These are phyloP conservation scores for Arion vulgaris DNA, from an alignment of 1,140 invertebrate species.

Conservation along the genomic window DNA sequence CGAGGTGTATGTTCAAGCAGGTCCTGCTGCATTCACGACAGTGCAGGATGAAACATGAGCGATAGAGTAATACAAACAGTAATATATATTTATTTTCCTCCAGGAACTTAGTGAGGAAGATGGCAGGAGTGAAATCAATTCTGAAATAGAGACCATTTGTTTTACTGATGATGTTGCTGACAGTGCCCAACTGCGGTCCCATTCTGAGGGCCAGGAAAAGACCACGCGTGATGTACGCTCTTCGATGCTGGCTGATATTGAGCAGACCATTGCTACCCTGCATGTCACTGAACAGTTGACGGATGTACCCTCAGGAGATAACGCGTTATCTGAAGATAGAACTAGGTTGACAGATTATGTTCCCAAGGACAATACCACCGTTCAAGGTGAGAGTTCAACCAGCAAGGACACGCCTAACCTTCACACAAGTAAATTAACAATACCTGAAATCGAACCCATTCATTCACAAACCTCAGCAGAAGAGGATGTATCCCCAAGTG, in stretches of 20 bases:
- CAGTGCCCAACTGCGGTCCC: not conserved
- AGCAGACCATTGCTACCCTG: slow-evolving; percentile 32
- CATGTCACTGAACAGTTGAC: not conserved
- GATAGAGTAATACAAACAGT: too few relatives aligned
- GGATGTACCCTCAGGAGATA: not conserved
- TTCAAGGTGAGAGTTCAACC: too few relatives aligned
- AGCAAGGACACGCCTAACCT: too few relatives aligned
- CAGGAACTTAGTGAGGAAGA: slow-evolving; percentile 27
- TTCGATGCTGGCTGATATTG: slow-evolving; percentile 45
- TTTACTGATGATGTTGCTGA: not conserved
- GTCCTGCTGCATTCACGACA: too few relatives aligned
- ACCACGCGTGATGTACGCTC: slow-evolving; percentile 11
- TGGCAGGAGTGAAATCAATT: not conserved
- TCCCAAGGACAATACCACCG: not conserved
- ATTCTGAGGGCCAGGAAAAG: not conserved
- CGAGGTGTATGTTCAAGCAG: too few relatives aligned
- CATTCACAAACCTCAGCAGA: too few relatives aligned
- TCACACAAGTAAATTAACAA: too few relatives aligned
- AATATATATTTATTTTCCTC: too few relatives aligned
- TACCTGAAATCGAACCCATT: too few relatives aligned
- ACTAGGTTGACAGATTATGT: not conserved
- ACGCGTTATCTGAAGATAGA: not conserved
- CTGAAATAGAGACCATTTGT: too few relatives aligned
- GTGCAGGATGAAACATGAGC: too few relatives aligned
- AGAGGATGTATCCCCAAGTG: too few relatives aligned